Conservation (phyloP, 2,888 invertebrate genomes). For the Leptopilina syphax region DNA sequence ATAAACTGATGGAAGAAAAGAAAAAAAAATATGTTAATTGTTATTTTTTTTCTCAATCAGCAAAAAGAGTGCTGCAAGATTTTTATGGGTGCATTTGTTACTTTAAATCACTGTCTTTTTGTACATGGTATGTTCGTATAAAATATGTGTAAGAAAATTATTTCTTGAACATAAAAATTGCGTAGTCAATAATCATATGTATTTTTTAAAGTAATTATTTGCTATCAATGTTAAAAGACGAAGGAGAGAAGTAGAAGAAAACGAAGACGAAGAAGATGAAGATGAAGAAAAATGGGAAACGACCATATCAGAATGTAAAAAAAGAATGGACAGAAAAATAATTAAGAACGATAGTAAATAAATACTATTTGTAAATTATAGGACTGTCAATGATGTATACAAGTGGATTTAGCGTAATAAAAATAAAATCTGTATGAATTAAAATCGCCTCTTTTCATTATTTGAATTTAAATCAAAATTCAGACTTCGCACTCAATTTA, state of each 20-base stretch:
- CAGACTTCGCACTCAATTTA: too few relatives aligned
- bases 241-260: background rate
- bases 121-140: slow-evolving; percentile 52
- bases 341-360: slow-evolving; percentile 58
- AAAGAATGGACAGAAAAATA: slow-evolving; percentile 40
- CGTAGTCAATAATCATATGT: slow-evolving; percentile 58
- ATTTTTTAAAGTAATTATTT: slow-evolving; percentile 64
- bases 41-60: background rate
- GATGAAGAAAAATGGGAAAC: background rate
- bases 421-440: slow-evolving; percentile 35
- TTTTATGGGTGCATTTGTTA: slow-evolving; percentile 25
- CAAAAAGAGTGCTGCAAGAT: background rate
- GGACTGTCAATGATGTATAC: slow-evolving; percentile 40
- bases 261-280: too few relatives aligned
- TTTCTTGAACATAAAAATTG: slow-evolving; percentile 26
- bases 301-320: slow-evolving; percentile 38
- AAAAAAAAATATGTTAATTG: background rate
- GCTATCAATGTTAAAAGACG: slow-evolving; percentile 55
- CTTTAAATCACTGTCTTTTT: slow-evolving; percentile 46
- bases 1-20: too few relatives aligned
- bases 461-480: background rate
- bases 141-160: slow-evolving; percentile 45
- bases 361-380: slow-evolving; percentile 59
- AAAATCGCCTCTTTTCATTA: background rate
- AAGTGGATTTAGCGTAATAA: slow-evolving; percentile 28